Base-by-base conservation (phyloP, 2,113 vertebrate genomes). In the Balaeniceps rex region DNA sequence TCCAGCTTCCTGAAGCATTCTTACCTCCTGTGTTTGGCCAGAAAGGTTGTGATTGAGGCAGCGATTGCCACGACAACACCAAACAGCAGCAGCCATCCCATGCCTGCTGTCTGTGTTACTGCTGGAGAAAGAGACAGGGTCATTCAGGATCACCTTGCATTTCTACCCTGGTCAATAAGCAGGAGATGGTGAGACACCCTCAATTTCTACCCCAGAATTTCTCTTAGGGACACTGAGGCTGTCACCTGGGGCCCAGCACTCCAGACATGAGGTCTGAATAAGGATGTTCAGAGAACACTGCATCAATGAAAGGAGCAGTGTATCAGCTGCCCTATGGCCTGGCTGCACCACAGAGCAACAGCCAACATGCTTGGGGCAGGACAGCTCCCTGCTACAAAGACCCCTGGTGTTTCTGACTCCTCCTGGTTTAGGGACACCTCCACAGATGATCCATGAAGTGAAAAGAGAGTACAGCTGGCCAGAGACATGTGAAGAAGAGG, bases 1-100 rank as follows among this genome's bases (percentile, higher is more conserved):
- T 92, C 28, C 38, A 38, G 11, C 54, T 77, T 78, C n/a, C 36
- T 31, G 29, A 61, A 76, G 21, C 25, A 33, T 81, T 90, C 97
- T 97, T 94, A 97, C 97, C 97, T 96, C 65, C 17, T 42, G 21
- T 95, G 96, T 51, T 92, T 96, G 83, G 81, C 87, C 95, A 96
- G 86, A 83, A 97, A 88, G n/a, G 87, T 88, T 75, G 83, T 13
- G 28, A 97, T 5, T 66, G 83, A 91, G 80, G 40, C 96, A 55
- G 44, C 1, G 8, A 93, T 26, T 79, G 68, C 69, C 75, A 95
- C 15, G 1, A 75, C 51, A 57, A 40, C 57, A 70, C 55, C 85
- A 24, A 96, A 68, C 15, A 95, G 54, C 34, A 96, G 42, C 34
- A 93, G 63, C 96, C 97, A 97, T 61, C 29, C 74, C 72, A 78